Conservation (phyloP, 2,113 vertebrate species). For the Oncorhynchus kisutch region DNA sequence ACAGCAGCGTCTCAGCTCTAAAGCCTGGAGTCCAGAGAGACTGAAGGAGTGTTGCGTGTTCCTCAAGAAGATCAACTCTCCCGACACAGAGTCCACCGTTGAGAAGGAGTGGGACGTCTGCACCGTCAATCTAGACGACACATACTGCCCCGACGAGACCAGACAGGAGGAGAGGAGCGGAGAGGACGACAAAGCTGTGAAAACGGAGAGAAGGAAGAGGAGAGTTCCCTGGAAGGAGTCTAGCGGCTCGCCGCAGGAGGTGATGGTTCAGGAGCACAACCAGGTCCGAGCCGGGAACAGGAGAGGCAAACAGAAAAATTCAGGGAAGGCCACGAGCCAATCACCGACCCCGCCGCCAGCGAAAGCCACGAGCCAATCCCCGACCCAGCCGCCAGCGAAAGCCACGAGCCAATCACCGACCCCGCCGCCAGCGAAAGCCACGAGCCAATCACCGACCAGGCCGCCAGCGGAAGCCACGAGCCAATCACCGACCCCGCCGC, state of each 20-base stretch:
- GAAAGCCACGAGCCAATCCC: constrained; percentile 84
- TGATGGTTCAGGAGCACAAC: constrained; percentile 16
- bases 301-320: constrained; percentile 54
- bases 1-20: constrained; percentile 75
- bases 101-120: constrained; percentile 71
- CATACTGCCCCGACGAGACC: constrained; percentile 49
- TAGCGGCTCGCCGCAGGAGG: constrained; percentile 36
- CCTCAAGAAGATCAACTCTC: constrained; percentile 89
- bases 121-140: constrained; percentile 72
- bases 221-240: constrained; percentile 32
- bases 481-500: no score
- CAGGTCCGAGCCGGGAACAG: constrained; percentile 22
- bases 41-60: constrained; percentile 95
- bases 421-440: no score
- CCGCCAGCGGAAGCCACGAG: no score
- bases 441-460: constrained; percentile 40
- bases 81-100: constrained; percentile 73
- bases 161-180: constrained; percentile 38
- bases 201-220: constrained; percentile 48
- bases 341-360: constrained; percentile 46
- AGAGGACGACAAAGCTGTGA: constrained; percentile 59
- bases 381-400: no score
- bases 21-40: constrained; percentile 82
- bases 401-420: not conserved
- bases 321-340: constrained; percentile 44